Evolutionary conservation across 2,888 invertebrate genomes (phyloP), one percentile per base, ranked within the genome.

Genomic region (Macrophya annulata): DNA sequence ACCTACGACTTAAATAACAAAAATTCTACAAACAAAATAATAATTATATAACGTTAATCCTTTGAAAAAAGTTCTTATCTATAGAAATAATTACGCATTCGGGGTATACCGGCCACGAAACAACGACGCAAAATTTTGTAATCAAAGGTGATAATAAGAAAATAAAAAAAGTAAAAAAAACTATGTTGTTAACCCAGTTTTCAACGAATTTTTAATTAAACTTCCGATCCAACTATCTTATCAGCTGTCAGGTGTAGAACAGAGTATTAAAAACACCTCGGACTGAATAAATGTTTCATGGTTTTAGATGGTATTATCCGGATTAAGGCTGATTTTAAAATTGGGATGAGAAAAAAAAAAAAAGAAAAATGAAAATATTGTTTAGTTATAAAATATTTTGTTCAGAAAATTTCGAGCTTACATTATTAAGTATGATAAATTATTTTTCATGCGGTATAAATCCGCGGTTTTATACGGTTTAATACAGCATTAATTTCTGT

Each of bases 181-280:
- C 37, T 37, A 68, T 79, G 25, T 4, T n/a, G 31, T 59, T 43
- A 51, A 62, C 62, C 79, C 40, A 62, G n/a, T 59, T 79, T 40
- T 62, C 15, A 21, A 37, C 12, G 21, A 40, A 40, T 79, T 79
- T 79, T 79, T 43, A 62, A 59, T 62, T 0, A 59, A 79, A 79
- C 8, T 55, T 55, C 21, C 21, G 62, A 31, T 40, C 5, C 55
- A 40, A 59, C 79, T 79, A 40, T 77, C 79, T 79, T 79, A 79
- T 79, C 79, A 79, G 79, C 79, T 79, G 62, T 62, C 79, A 62
- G 62, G n/a, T 48, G 12, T 79, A 77, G n/a, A 31, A 21, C 40
- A 21, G 37, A 51, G 76, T 51, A 79, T 59, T 40, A 21, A 79
- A 79, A 79, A 74, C n/a, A 25, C 12, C 59, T 79, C 40, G n/a